Base-by-base conservation (phyloP, 2,797 vertebrate species). In the Alca torda region DNA sequence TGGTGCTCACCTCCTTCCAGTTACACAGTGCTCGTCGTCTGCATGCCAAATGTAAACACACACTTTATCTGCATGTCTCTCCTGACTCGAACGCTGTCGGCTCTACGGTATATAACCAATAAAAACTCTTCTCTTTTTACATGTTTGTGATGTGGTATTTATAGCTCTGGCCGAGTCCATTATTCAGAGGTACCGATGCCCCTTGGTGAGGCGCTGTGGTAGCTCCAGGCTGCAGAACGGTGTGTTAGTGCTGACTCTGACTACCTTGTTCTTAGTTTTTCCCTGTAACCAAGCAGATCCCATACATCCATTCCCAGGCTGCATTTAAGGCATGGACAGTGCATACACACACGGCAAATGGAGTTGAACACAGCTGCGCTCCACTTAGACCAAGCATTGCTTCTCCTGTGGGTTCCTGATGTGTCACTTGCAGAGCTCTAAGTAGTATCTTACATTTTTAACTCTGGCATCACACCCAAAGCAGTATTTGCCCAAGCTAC, bases 21-120 rank as follows among this genome's bases (percentile, higher is more conserved):
- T 76, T 70, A 86, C 90, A 81, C 91, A 95, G 92, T 90, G 96
- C 96, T 93, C 96, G 95, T n/a, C n/a, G 93, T 97, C 97, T 98
- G 98, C 98, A 98, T 98, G 98, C 96, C 84, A 97, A 96, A 96
- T 84, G 85, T 97, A 96, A 97, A 97, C 96, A 92, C 91, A 89
- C 85, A 79, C 93, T 93, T 95, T 96, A 97, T 92, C 96, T 98
- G 98, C 98, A 98, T 98, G 98, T 96, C 93, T 97, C 93, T 97
- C 96, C 96, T 81, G 93, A 98, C 96, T 96, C 56, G 3, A 94
- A 87, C 87, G 89, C 95, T 96, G 97, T 97, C 98, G 97, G 96
- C 91, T 90, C 97, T 97, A 88, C 97, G 96, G 37, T 98, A 97
- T 98, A 96, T 98, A 98, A 98, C 95, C 97, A 98, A 98, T 98